These are phyloP conservation scores for Caenorhabditis doughertyi DNA, from an alignment of 2,888 invertebrate genomes.

Conservation along the genomic window DNA sequence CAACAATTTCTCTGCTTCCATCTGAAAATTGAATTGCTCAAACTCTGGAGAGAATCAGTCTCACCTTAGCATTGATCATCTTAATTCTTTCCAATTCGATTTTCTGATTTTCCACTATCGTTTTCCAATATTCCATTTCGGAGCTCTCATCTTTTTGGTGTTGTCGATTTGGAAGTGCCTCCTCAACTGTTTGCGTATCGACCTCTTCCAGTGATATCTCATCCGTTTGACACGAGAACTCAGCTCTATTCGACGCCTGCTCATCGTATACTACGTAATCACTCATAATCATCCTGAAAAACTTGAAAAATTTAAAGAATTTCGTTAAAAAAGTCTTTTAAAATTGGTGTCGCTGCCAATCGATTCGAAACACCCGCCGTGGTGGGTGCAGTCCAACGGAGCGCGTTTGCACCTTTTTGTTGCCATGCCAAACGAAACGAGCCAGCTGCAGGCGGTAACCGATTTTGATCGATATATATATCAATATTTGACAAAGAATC, in stretches of 20 bases:
- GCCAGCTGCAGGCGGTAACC: too few relatives aligned
- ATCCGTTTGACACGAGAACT: constrained; percentile 58
- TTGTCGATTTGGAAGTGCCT: constrained; percentile 14
- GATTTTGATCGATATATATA: too few relatives aligned
- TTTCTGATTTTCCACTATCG: constrained; percentile 24
- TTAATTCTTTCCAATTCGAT: constrained; percentile 30
- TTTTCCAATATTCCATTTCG: constrained; percentile 31
- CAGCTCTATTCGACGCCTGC: neutral
- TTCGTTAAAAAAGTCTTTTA: neutral
- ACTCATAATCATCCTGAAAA: constrained; percentile 5
- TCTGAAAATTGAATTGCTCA: too few relatives aligned
- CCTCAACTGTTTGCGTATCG: constrained; percentile 18
- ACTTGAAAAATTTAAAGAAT: neutral
- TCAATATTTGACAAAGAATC: too few relatives aligned
- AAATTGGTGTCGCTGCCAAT: neutral
- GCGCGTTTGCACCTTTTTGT: constrained; percentile 56
- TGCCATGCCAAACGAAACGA: too few relatives aligned
- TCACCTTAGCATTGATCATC: constrained; percentile 44
- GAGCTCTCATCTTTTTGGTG: constrained; percentile 1
- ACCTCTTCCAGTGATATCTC: constrained; percentile 19
- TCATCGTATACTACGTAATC: constrained; percentile 47
- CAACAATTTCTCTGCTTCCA: constrained; percentile 28
- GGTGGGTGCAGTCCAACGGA: constrained; percentile 14
- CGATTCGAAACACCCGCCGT: constrained; percentile 54
- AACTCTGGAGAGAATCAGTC: too few relatives aligned